phyloP scores from a whole-genome alignment of 1,140 invertebrate species.

The Hydropsyche tenuis region DNA sequence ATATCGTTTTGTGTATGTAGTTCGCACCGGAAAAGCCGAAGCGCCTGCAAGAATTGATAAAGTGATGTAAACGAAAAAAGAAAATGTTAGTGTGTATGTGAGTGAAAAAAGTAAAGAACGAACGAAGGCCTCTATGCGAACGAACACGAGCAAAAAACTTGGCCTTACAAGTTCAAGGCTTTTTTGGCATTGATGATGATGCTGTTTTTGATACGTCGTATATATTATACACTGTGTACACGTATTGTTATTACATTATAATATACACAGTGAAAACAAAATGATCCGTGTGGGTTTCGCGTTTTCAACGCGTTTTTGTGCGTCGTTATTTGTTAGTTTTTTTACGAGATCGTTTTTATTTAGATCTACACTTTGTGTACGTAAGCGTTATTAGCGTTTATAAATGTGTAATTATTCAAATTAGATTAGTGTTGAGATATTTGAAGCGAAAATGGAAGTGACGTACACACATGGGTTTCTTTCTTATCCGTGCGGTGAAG shows the following conservation, averaged over 20 bases:
- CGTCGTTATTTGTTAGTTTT: too few species aligned
- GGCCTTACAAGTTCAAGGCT: slow-evolving; percentile 36
- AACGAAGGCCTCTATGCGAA: slow-evolving; percentile 13
- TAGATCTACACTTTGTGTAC: too few species aligned
- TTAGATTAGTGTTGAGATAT: too few species aligned
- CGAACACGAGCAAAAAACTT: slow-evolving; percentile 23
- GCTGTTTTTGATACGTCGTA: background rate
- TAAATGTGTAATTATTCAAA: too few species aligned
- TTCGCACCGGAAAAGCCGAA: slow-evolving; percentile 13
- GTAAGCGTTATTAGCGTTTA: too few species aligned
- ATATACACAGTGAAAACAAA: slow-evolving; percentile 15
- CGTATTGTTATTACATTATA: too few species aligned
- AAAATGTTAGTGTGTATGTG: background rate
- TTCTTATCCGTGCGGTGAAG: slow-evolving; percentile 36
- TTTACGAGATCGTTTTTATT: too few species aligned
- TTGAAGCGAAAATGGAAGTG: too few species aligned
- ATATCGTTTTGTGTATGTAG: background rate
- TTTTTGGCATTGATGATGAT: slow-evolving; percentile 20
- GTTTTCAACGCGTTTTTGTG: background rate
- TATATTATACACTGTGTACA: too few species aligned
- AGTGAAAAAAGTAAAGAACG: background rate
- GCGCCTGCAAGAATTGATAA: slow-evolving; percentile 21
- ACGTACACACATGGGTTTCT: slow-evolving; percentile 30
- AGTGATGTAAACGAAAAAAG: background rate
- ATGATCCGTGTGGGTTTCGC: slow-evolving; percentile 1